Conservation (phyloP, 1,140 invertebrate genomes). For the Coptotermes formosanus region DNA sequence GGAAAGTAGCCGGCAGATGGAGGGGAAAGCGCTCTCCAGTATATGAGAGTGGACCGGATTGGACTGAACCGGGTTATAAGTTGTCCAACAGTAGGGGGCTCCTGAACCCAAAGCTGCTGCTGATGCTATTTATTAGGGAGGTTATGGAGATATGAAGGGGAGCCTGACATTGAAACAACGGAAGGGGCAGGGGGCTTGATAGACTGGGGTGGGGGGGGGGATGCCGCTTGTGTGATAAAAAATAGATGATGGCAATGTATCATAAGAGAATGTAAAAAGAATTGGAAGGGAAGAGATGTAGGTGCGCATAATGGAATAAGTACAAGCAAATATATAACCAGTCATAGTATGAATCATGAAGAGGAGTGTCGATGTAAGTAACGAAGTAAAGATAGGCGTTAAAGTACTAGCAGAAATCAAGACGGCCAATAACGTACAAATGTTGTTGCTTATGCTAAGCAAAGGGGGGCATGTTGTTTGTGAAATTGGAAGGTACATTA, state of each 20-base stretch:
- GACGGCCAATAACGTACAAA: no score
- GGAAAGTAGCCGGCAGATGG: not conserved
- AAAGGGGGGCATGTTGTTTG: no score
- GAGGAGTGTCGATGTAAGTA: no score
- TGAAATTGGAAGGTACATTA: no score
- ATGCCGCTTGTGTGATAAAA: not conserved
- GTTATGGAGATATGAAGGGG: constrained; percentile 3
- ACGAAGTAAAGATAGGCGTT: no score
- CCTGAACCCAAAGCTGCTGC: constrained; percentile 7
- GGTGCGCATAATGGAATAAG: not conserved
- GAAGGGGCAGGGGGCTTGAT: not conserved
- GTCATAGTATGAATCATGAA: not conserved
- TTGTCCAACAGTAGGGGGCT: constrained; percentile 11
- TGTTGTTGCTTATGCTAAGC: no score
- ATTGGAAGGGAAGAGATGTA: not conserved
- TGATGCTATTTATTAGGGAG: constrained; percentile 11
- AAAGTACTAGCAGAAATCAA: no score
- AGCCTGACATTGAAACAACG: not conserved
- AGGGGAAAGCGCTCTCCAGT: no score
- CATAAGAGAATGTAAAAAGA: not conserved
- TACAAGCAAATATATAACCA: not conserved
- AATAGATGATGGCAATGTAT: not conserved
- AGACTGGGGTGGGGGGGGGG: not conserved
- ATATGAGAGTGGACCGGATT: not conserved
- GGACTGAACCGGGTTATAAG: not conserved